Percentiles rank a stretch among this genome's conserved stretches.
phyloP scores from a whole-genome alignment of 2,888 invertebrate species.

The Nephrocerus scutellatus region DNA sequence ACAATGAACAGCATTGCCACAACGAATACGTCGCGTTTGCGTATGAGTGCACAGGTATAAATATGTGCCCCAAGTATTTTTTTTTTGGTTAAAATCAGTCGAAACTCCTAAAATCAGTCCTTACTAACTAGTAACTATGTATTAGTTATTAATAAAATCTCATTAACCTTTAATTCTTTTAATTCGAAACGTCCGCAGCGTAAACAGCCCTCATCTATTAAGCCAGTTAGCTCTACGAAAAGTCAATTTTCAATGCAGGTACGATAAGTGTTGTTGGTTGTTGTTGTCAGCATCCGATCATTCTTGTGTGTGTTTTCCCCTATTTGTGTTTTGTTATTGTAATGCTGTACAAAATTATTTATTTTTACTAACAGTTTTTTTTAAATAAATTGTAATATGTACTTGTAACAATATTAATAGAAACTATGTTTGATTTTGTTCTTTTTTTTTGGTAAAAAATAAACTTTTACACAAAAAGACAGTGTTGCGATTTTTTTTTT shows the following conservation, averaged over 20 bases:
- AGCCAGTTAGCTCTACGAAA: conserved; percentile 37
- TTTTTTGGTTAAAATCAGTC: conserved; percentile 1
- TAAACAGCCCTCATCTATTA: conserved; percentile 38
- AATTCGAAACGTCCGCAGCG: conserved; percentile 31
- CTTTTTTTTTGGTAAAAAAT: too few species aligned
- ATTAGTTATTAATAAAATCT: conserved; percentile 25
- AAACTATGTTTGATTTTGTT: too few species aligned
- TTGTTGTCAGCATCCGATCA: too few species aligned
- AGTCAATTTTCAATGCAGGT: conserved; percentile 46
- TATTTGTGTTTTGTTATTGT: too few species aligned
- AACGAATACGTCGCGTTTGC: conserved; percentile 47
- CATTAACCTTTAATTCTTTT: conserved; percentile 20
- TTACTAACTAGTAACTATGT: conserved; percentile 5
- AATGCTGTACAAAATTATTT: too few species aligned
- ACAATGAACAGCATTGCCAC: conserved; percentile 56
- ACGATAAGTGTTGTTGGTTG: conserved; percentile 29
- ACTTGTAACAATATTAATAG: too few species aligned
- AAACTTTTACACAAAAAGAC: too few species aligned
- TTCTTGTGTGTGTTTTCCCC: too few species aligned
- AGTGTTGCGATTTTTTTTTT: too few species aligned
- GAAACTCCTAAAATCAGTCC: not conserved
- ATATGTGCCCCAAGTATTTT: too few species aligned
- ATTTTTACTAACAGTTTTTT: too few species aligned
- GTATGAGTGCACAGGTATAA: conserved; percentile 46
- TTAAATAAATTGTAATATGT: too few species aligned